These are phyloP conservation scores for Mormyrus lacerda DNA, from an alignment of 2,113 vertebrate genomes.

Conservation along the genomic window DNA sequence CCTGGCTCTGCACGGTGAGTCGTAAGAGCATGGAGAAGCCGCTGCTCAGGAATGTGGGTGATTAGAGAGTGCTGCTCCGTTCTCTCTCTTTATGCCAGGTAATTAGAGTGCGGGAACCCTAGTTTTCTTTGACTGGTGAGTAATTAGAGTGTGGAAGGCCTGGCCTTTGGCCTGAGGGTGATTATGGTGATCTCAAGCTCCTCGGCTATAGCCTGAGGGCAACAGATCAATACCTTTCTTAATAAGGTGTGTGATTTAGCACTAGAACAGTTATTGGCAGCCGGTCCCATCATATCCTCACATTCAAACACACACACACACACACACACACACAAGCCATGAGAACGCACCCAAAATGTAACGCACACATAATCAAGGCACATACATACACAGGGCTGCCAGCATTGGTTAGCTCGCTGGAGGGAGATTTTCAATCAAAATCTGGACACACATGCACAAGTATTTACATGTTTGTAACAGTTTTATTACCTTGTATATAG, in stretches of 20 bases:
- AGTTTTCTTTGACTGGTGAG: neutral
- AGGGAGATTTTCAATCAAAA: neutral
- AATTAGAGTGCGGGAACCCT: neutral
- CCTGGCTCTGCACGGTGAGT: neutral
- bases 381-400: neutral
- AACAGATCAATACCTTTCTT: neutral
- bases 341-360: neutral
- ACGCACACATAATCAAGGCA: neutral
- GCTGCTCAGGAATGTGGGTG: neutral
- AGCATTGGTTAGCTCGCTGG: neutral
- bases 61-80: neutral
- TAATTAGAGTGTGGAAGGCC: neutral
- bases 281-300: neutral
- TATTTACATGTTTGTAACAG: neutral
- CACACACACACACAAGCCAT: neutral
- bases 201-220: too few species aligned
- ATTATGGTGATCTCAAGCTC: neutral
- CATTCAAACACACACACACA: neutral
- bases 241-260: conserved; percentile 3
- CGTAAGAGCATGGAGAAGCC: neutral
- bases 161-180: neutral
- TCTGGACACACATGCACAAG: neutral
- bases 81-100: neutral
- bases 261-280: neutral
- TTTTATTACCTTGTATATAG: neutral